Percentiles rank a stretch among this genome's conserved stretches.
Conservation (phyloP, 1,140 invertebrate species). For the Copidosoma floridanum region DNA sequence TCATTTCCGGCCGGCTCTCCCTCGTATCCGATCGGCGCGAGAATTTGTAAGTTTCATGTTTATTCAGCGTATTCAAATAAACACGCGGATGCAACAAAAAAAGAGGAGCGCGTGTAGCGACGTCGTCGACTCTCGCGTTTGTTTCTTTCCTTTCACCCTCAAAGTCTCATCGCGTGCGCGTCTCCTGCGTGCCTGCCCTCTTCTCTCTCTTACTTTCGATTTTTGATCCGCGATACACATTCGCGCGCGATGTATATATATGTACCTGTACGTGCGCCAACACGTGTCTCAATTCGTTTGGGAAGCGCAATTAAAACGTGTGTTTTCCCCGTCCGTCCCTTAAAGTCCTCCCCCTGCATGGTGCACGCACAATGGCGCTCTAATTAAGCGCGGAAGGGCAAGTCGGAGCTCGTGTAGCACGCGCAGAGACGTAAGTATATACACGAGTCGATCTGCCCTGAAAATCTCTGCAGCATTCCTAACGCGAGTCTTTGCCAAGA, state of each 20-base stretch:
- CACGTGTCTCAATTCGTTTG: constrained; percentile 16
- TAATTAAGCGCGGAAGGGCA: constrained; percentile 1
- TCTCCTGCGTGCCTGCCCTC: neutral
- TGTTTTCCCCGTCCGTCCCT: no score
- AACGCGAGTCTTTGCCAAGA: no score
- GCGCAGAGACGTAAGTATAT: no score
- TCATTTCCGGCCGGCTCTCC: constrained; percentile 16
- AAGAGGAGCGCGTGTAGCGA: constrained; percentile 12
- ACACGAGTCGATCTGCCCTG: no score
- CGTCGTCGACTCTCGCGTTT: neutral
- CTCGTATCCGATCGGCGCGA: neutral
- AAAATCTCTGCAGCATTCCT: no score
- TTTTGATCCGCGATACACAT: neutral
- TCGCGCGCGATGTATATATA: no score
- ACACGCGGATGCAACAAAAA: neutral
- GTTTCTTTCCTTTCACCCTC: neutral
- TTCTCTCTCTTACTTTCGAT: constrained; percentile 3
- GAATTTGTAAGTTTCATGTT: constrained; percentile 25
- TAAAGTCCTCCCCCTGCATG: no score
- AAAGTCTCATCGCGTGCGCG: neutral
- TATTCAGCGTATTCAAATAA: constrained; percentile 25
- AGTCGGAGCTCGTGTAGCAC: no score
- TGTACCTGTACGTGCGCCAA: neutral
- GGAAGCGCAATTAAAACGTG: constrained; percentile 1
- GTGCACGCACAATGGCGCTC: neutral